Conservation (phyloP, 2,888 invertebrate species). For the Parthenolecanium corni region DNA sequence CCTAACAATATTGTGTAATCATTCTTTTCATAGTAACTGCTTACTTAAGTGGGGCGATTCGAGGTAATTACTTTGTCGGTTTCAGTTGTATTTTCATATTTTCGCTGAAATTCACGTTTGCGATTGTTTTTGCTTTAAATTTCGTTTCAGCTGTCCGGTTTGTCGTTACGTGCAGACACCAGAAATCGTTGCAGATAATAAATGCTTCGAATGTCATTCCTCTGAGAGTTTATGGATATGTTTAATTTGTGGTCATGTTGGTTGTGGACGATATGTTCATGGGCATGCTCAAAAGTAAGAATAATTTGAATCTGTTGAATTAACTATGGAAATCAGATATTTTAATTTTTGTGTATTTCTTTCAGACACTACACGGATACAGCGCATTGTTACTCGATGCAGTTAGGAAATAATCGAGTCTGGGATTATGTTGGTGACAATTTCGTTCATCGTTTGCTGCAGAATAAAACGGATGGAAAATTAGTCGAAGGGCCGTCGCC, state of each 20-base stretch:
- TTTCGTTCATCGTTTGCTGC: slow-evolving; percentile 88
- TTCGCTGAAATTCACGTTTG: neutral
- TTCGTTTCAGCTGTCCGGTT: slow-evolving; percentile 71
- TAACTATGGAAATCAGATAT: neutral
- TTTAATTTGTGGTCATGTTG: slow-evolving; percentile 94
- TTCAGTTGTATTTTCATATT: neutral
- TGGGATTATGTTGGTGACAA: slow-evolving; percentile 99
- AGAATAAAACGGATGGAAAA: slow-evolving; percentile 94
- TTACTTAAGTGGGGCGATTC: slow-evolving; percentile 93
- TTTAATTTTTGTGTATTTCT: slow-evolving; percentile 14
- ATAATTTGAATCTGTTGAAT: slow-evolving; percentile 18
- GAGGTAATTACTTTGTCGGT: slow-evolving; percentile 39
- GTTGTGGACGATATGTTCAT: slow-evolving; percentile 81
- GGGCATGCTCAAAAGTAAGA: slow-evolving; percentile 75
- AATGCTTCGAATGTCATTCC: slow-evolving; percentile 56
- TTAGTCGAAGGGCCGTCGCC: slow-evolving; percentile 59
- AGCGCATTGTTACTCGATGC: slow-evolving; percentile 93
- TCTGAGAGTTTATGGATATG: slow-evolving; percentile 94
- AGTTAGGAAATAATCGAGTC: slow-evolving; percentile 88
- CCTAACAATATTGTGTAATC: slow-evolving; percentile 93
- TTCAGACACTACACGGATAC: slow-evolving; percentile 82
- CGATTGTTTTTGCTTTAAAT: neutral
- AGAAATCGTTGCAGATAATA: slow-evolving; percentile 57
- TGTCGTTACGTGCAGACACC: slow-evolving; percentile 84
- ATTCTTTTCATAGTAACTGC: slow-evolving; percentile 93